A percentile compares a stretch with the other conserved stretches of the same genome.
phyloP scores from a whole-genome alignment of 2,797 vertebrate species.

The Moxostoma hubbsi region DNA sequence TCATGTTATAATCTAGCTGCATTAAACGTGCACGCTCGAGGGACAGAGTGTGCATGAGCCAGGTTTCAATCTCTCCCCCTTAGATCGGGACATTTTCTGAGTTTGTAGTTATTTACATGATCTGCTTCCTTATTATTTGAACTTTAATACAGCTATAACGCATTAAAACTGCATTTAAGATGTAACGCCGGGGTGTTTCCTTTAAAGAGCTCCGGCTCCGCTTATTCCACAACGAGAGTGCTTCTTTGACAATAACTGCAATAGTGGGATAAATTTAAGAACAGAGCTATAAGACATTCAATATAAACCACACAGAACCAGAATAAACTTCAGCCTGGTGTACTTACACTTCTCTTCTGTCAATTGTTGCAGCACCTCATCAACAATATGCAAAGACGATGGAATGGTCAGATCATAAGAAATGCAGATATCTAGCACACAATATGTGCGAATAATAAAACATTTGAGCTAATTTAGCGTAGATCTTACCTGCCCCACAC shows the following conservation, averaged over 20 bases:
- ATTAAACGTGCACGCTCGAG: no score
- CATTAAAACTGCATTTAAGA: no score
- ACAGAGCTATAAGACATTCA: not conserved
- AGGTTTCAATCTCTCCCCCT: no score
- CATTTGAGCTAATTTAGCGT: not conserved
- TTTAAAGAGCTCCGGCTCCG: no score
- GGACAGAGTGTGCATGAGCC: no score
- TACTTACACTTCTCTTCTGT: slow-evolving; percentile 99
- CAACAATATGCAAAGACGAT: slow-evolving; percentile 86
- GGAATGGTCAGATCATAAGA: not conserved
- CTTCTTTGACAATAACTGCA: slow-evolving; percentile 87
- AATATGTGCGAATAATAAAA: not conserved
- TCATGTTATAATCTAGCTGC: no score
- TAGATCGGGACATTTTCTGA: no score
- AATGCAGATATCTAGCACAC: not conserved
- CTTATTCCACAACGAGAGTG: no score
- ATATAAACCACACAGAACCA: not conserved
- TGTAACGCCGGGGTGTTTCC: no score
- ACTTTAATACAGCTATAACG: no score
- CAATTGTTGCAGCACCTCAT: slow-evolving; percentile 95
- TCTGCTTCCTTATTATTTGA: no score
- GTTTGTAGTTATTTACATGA: no score
- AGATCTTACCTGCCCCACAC: slow-evolving; percentile 91
- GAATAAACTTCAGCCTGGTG: not conserved
- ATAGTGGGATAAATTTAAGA: slow-evolving; percentile 30